These are phyloP conservation scores for Drosophila seclusa DNA, from an alignment of 2,888 invertebrate genomes.

Conservation along the genomic window DNA sequence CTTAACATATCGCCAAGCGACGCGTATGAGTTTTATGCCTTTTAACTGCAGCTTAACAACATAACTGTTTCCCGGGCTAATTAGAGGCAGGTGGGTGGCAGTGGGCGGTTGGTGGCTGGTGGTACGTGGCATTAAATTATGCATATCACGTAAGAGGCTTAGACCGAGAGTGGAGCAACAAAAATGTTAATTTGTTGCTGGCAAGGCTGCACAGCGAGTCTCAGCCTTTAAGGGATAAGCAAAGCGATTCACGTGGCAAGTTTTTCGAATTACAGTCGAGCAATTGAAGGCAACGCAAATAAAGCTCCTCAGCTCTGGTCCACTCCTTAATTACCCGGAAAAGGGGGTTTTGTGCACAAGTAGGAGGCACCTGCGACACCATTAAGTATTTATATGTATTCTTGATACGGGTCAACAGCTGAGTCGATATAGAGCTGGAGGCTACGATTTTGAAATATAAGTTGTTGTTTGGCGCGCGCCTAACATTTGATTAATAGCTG, in stretches of 20 bases:
- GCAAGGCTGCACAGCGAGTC: constrained; percentile 7
- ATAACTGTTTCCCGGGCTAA: constrained; percentile 61
- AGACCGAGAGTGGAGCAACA: constrained; percentile 13
- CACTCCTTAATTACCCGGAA: background rate
- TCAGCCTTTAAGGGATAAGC: background rate
- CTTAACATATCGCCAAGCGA: constrained; percentile 72
- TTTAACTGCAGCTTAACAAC: constrained; percentile 76
- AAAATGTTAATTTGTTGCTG: constrained; percentile 27
- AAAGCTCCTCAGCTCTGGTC: background rate
- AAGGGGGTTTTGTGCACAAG: background rate
- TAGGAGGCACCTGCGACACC: background rate
- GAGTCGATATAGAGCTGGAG: background rate
- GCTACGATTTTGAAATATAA: background rate
- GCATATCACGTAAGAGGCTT: constrained; percentile 43
- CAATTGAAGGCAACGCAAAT: background rate
- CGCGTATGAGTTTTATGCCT: constrained; percentile 75
- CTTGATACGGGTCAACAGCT: background rate
- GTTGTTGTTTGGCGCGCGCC: background rate
- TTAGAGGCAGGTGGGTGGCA: constrained; percentile 32
- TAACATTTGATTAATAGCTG: too few relatives aligned
- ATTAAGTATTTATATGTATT: background rate
- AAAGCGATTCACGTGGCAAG: background rate
- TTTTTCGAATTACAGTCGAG: background rate
- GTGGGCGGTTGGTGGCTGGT: background rate
- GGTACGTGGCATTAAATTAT: constrained; percentile 14